Percentiles rank a stretch among this genome's conserved stretches.
phyloP scores from a whole-genome alignment of 1,140 invertebrate genomes.

The Cryptotermes secundus region DNA sequence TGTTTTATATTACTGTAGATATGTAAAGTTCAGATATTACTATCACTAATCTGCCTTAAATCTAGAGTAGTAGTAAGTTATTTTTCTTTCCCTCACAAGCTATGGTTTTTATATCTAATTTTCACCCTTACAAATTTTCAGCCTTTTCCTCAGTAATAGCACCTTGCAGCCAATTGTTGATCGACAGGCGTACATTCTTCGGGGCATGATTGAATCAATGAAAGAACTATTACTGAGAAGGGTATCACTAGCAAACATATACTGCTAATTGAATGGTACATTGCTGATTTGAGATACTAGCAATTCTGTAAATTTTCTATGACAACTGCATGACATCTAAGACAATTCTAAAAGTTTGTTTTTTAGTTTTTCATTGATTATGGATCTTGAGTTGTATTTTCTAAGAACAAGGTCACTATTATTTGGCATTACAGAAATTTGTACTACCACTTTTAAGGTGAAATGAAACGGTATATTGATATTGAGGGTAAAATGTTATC shows the following conservation, averaged over 20 bases:
- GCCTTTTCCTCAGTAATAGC: slow-evolving; percentile 82
- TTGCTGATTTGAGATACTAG: background rate
- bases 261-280: slow-evolving; percentile 59
- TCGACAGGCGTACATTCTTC: slow-evolving; percentile 87
- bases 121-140: slow-evolving; percentile 39
- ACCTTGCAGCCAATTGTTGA: slow-evolving; percentile 76
- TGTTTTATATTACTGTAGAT: too few relatives aligned
- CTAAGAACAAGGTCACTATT: background rate
- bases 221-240: slow-evolving; percentile 85
- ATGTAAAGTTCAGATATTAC: too few relatives aligned
- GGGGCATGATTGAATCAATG: slow-evolving; percentile 70
- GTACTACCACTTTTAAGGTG: too few relatives aligned
- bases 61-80: too few relatives aligned
- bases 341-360: background rate
- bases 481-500: too few relatives aligned
- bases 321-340: background rate
- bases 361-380: too few relatives aligned
- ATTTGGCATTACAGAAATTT: slow-evolving; percentile 21
- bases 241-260: slow-evolving; percentile 95
- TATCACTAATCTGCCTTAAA: too few relatives aligned
- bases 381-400: slow-evolving; percentile 21
- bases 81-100: too few relatives aligned
- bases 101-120: too few relatives aligned
- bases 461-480: too few relatives aligned
- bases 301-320: too few relatives aligned